Percentiles rank a stretch among this genome's conserved stretches.
phyloP scores from a whole-genome alignment of 2,113 vertebrate species.

The Nothocercus nigrocapillus region DNA sequence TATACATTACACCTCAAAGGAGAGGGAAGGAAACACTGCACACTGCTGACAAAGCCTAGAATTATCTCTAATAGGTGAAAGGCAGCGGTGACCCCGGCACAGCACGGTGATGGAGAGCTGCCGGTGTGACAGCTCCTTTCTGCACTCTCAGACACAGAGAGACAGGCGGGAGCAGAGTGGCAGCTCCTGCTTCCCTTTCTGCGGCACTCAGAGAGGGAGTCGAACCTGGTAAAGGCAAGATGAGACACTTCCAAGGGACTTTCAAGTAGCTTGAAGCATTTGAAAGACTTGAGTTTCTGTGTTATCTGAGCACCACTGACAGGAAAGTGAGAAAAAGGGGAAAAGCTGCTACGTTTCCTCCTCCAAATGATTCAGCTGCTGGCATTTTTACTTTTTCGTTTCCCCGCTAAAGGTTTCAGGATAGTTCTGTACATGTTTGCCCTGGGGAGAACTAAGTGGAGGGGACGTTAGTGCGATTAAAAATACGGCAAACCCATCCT shows the following conservation, averaged over 20 bases:
- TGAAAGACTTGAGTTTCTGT: conserved; percentile 13
- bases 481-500: not conserved
- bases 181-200: not conserved
- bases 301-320: conserved; percentile 32
- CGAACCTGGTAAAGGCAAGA: conserved; percentile 30
- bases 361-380: not conserved
- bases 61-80: conserved; percentile 70
- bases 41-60: conserved; percentile 51
- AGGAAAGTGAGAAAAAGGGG: not conserved
- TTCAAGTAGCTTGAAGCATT: conserved; percentile 20
- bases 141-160: conserved; percentile 38
- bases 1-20: conserved; percentile 65
- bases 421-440: not conserved
- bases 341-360: not conserved
- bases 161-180: conserved; percentile 23
- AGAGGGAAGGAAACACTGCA: conserved; percentile 43
- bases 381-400: not conserved
- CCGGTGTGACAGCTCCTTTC: conserved; percentile 57
- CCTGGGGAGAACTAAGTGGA: not conserved
- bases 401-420: not conserved
- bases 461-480: not conserved
- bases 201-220: conserved; percentile 8
- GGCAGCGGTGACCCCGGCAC: conserved; percentile 45
- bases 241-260: conserved; percentile 13
- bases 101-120: conserved; percentile 32